Percentiles rank a stretch among this genome's conserved stretches.
phyloP scores from a whole-genome alignment of 2,797 vertebrate genomes.

The Enteromius afrohamiltoni region DNA sequence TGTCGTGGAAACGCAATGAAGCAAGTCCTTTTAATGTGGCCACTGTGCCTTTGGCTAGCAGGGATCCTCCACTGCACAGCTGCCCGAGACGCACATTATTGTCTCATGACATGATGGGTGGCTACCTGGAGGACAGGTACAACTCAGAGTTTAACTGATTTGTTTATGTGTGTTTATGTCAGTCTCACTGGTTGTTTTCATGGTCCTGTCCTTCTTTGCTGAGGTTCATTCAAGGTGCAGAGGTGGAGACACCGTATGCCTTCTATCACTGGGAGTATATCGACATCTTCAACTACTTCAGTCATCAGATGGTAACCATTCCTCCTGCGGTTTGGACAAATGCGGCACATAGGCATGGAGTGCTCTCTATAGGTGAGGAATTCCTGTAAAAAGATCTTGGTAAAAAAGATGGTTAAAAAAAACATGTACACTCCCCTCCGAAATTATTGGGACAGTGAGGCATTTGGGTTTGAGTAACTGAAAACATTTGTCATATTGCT shows the following conservation, averaged over 20 bases:
- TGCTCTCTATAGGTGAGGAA: conserved; percentile 84
- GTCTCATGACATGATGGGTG: conserved; percentile 95
- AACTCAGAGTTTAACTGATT: not conserved
- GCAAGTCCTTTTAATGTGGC: conserved; percentile 84
- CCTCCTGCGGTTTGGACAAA: conserved; percentile 94
- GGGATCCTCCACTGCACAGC: conserved; percentile 78
- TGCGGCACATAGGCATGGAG: conserved; percentile 86
- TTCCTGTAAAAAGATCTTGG: not conserved
- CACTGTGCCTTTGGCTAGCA: conserved; percentile 70
- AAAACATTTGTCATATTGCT: not conserved
- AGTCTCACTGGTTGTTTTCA: not conserved
- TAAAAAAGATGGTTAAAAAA: not conserved
- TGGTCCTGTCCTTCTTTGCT: not conserved
- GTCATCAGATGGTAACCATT: conserved; percentile 87
- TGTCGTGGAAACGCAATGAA: conserved; percentile 80
- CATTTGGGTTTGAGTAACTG: too few species aligned
- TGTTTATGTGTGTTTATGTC: not conserved
- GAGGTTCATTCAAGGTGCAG: conserved; percentile 90
- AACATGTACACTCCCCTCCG: not conserved
- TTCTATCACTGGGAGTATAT: conserved; percentile 96
- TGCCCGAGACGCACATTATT: conserved; percentile 81
- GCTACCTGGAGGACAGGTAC: conserved; percentile 93
- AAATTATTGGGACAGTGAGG: too few species aligned
- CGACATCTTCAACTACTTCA: conserved; percentile 96
- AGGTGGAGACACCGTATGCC: conserved; percentile 75